Evolutionary conservation across 2,113 vertebrate species (phyloP).

Genomic region (Motacilla tschutschensis): DNA sequence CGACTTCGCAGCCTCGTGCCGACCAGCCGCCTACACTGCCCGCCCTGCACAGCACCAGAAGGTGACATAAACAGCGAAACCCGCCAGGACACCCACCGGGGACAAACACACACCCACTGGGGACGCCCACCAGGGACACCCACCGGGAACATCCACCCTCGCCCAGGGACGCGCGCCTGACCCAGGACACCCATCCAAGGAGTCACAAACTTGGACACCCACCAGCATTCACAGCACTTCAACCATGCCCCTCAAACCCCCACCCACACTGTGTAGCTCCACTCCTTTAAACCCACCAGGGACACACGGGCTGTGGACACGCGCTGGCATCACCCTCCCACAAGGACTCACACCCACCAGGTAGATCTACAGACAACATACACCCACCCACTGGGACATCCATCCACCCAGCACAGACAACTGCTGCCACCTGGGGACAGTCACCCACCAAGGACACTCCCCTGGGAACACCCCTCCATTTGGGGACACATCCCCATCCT

Average conservation of each 20-base stretch:
- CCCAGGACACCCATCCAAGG: not conserved
- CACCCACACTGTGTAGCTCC: not conserved
- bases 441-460: not conserved
- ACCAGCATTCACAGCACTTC: not conserved
- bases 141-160: not conserved
- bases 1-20: conserved; percentile 88
- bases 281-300: not conserved
- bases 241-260: not conserved
- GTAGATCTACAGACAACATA: not conserved
- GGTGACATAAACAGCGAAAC: not conserved
- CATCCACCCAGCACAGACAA: not conserved
- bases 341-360: not conserved
- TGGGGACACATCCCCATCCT: not conserved
- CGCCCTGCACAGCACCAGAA: not conserved
- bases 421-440: not conserved
- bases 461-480: not conserved
- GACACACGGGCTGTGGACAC: not conserved
- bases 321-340: not conserved
- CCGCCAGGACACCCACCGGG: not conserved
- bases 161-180: not conserved
- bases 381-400: not conserved
- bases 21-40: conserved; percentile 86
- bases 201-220: not conserved
- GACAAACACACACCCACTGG: not conserved
- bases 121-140: not conserved